Conservation (phyloP, 2,113 vertebrate species). For the Oreotrochilus melanogaster region DNA sequence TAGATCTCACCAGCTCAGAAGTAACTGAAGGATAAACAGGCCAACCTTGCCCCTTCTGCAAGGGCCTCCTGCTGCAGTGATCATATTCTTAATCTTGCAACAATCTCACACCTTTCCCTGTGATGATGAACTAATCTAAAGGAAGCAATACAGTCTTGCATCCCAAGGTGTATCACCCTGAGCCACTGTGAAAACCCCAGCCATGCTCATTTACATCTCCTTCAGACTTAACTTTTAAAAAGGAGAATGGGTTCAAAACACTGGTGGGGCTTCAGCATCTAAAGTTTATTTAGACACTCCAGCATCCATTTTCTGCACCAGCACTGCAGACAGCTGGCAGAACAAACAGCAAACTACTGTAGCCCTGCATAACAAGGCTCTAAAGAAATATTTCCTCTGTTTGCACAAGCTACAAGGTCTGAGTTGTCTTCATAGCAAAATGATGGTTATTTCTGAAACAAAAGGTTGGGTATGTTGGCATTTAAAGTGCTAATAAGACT, state of each 20-base stretch:
- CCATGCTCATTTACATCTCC: background rate
- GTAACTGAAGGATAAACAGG: background rate
- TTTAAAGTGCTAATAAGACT: conserved; percentile 61
- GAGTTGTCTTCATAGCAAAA: conserved; percentile 23
- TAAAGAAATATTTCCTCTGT: conserved; percentile 46
- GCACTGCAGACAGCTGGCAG: background rate
- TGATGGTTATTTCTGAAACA: conserved; percentile 10
- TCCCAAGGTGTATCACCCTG: background rate
- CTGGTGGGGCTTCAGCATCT: background rate
- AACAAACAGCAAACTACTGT: conserved; percentile 22
- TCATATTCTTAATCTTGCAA: background rate
- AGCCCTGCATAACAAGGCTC: background rate
- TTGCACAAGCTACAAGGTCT: background rate
- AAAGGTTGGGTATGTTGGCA: conserved; percentile 16
- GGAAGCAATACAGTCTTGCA: background rate
- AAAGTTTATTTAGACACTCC: background rate
- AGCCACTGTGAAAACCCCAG: background rate
- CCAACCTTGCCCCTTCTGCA: background rate
- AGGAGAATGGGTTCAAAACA: background rate
- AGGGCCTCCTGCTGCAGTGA: background rate
- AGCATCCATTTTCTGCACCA: conserved; percentile 1
- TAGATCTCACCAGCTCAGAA: background rate
- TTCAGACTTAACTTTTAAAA: background rate
- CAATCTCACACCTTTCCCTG: conserved; percentile 14
- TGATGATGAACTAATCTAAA: background rate